A percentile compares a stretch with the other conserved stretches of the same genome.
Conservation (phyloP, 92 coral and sea anemone species). For the Heteractis magnifica region DNA sequence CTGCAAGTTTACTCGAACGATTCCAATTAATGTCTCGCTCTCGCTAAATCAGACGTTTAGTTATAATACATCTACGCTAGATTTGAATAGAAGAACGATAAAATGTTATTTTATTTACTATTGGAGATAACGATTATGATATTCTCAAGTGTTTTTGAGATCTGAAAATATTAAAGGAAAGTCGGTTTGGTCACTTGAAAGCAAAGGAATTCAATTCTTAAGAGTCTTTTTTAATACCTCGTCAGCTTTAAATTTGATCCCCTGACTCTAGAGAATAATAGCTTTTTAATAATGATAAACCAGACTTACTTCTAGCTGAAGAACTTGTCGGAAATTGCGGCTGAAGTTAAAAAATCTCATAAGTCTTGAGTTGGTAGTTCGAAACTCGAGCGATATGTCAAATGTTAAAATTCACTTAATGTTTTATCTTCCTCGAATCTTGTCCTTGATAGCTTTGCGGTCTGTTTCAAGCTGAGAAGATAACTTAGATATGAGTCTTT, state of each 20-base stretch:
- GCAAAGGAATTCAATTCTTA: not conserved
- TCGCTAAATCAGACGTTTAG: not conserved
- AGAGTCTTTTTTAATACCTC: no score
- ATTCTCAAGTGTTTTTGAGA: not conserved
- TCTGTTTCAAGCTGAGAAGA: constrained; percentile 13
- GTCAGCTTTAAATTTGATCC: not conserved
- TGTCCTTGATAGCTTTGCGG: constrained; percentile 16
- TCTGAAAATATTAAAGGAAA: not conserved
- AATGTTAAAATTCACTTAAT: not conserved
- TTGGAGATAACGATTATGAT: not conserved
- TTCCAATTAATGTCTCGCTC: not conserved
- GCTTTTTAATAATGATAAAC: not conserved
- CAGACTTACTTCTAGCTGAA: not conserved
- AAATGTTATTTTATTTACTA: no score
- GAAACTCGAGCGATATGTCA: not conserved
- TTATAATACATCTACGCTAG: not conserved
- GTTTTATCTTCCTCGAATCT: not conserved
- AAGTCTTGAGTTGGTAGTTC: not conserved
- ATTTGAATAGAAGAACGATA: no score
- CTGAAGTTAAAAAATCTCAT: not conserved
- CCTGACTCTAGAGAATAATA: not conserved
- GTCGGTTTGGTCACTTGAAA: not conserved
- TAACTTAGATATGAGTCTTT: constrained; percentile 19
- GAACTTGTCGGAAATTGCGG: not conserved
- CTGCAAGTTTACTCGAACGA: not conserved